Evolutionary conservation across 2,113 vertebrate species (phyloP).

Genomic region (Arizona elegans): DNA sequence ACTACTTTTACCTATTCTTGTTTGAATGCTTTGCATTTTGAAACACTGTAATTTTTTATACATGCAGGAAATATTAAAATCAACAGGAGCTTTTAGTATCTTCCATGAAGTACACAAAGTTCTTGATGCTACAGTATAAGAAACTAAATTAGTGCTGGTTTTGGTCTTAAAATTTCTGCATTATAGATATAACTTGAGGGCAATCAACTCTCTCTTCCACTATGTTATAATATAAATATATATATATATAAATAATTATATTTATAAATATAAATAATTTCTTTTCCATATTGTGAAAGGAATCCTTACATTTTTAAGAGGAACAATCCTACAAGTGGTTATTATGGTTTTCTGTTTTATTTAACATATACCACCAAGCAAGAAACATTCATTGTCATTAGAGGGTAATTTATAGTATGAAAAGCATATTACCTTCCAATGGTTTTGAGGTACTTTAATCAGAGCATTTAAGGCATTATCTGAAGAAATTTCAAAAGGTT

Average conservation of each 20-base stretch:
- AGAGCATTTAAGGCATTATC: background rate
- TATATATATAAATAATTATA: background rate
- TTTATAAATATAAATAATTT: background rate
- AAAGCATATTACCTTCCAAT: background rate
- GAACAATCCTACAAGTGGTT: background rate
- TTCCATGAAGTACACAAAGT: background rate
- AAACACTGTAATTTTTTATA: background rate
- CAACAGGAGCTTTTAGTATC: background rate
- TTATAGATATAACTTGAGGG: background rate
- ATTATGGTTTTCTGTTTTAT: background rate
- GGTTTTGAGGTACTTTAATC: background rate
- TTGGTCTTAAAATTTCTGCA: background rate
- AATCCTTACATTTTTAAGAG: background rate
- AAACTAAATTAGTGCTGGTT: background rate
- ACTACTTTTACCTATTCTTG: background rate
- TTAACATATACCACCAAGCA: accelerated
- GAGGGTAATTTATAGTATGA: background rate
- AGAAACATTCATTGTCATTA: background rate
- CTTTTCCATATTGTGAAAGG: background rate
- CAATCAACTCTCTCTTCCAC: background rate
- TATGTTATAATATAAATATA: background rate
- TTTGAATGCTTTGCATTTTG: conserved; percentile 1
- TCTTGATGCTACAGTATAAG: background rate
- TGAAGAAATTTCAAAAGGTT: background rate
- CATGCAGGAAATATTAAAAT: background rate